These are phyloP conservation scores for Tetanocera ferruginea DNA, from an alignment of 2,888 invertebrate genomes.

Conservation along the genomic window DNA sequence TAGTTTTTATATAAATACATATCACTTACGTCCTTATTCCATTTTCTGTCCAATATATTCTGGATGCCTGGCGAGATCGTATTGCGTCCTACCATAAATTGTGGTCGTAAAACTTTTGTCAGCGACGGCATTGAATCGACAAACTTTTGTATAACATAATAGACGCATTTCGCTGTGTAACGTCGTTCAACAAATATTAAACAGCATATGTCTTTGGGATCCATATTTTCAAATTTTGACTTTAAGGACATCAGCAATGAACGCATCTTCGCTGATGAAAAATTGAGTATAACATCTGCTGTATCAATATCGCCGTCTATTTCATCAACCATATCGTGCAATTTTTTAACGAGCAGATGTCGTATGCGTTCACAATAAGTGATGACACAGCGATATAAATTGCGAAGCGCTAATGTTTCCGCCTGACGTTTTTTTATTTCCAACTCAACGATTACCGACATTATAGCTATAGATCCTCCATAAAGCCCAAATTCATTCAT, in stretches of 20 bases:
- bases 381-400: slow-evolving; percentile 57
- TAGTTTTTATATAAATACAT: not conserved
- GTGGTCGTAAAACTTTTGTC: slow-evolving; percentile 72
- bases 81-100: slow-evolving; percentile 79
- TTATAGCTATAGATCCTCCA: slow-evolving; percentile 74
- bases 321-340: slow-evolving; percentile 62
- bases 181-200: slow-evolving; percentile 70
- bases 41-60: slow-evolving; percentile 58
- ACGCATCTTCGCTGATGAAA: slow-evolving; percentile 77
- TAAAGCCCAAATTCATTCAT: slow-evolving; percentile 73
- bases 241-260: slow-evolving; percentile 75
- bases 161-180: slow-evolving; percentile 82
- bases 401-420: slow-evolving; percentile 67
- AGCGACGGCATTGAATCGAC: slow-evolving; percentile 71
- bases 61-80: slow-evolving; percentile 56
- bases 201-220: slow-evolving; percentile 61
- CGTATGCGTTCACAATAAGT: slow-evolving; percentile 70
- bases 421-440: slow-evolving; percentile 74
- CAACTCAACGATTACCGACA: slow-evolving; percentile 75
- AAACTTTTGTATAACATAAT: slow-evolving; percentile 75
- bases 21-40: slow-evolving; percentile 57
- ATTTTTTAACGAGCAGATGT: slow-evolving; percentile 71
- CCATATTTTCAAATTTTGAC: slow-evolving; percentile 71
- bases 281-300: slow-evolving; percentile 70
- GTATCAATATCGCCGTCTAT: slow-evolving; percentile 62